These are phyloP conservation scores for Platichthys flesus DNA, from an alignment of 2,113 vertebrate genomes.

Conservation along the genomic window DNA sequence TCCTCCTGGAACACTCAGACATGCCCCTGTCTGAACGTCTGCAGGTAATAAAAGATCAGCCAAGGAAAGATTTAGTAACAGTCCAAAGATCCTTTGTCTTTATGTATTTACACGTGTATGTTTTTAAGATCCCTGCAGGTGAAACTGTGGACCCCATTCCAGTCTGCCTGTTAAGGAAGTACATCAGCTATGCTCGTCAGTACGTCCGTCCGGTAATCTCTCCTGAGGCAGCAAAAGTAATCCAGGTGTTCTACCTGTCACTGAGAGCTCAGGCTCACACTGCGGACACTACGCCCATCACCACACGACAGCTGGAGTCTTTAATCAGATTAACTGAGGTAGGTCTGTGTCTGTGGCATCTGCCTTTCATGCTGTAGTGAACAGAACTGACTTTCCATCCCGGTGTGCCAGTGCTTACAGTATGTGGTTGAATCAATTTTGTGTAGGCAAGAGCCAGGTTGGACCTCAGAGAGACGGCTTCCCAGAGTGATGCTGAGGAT, in stretches of 20 bases:
- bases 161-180: slow-evolving; percentile 92
- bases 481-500: slow-evolving; percentile 93
- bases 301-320: slow-evolving; percentile 95
- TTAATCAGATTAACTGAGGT: slow-evolving; percentile 95
- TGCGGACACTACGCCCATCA: slow-evolving; percentile 92
- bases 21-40: slow-evolving; percentile 89
- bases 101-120: not conserved
- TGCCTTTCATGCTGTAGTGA: not conserved
- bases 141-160: slow-evolving; percentile 91
- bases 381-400: too few species aligned
- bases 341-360: not conserved
- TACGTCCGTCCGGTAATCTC: slow-evolving; percentile 91
- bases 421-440: slow-evolving; percentile 26
- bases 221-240: slow-evolving; percentile 88
- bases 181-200: slow-evolving; percentile 93
- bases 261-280: slow-evolving; percentile 91
- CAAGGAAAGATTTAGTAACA: not conserved
- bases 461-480: slow-evolving; percentile 92
- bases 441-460: slow-evolving; percentile 91
- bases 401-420: not conserved
- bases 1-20: slow-evolving; percentile 86
- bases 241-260: slow-evolving; percentile 95
- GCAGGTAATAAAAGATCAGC: slow-evolving; percentile 81
- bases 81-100: not conserved
- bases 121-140: slow-evolving; percentile 83